Evolutionary conservation across 2,888 invertebrate genomes (phyloP), one percentile per base, ranked within the genome.

Genomic region (Sclerodermus sp.): DNA sequence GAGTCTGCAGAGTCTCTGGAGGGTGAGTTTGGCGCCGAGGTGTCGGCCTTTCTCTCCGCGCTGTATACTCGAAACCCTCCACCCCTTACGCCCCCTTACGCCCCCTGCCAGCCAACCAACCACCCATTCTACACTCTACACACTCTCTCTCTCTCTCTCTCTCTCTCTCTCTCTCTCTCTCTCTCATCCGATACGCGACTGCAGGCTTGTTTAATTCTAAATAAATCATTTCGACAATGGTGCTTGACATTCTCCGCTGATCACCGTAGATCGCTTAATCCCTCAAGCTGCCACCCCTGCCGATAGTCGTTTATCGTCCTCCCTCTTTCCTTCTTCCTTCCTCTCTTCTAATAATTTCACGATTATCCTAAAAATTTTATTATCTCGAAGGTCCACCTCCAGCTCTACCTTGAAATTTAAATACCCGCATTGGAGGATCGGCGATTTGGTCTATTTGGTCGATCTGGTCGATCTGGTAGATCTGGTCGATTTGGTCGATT

Each of bases 11-110:
- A 70, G 75, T 71, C 75, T 72, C 69, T 64, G 74, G 73, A 70
- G 77, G 75, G 73, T 76, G 77, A 73, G 77, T 74, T 70, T 70
- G 77, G 77, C 77, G 77, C 77, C 77, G 70, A 77, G 77, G 77
- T 77, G 77, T 77, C 77, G 77, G 68, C 68, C 69, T 70, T 69
- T 68, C 73, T 68, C 68, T 63, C 57, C 56, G 53, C 32, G 42
- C 45, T 50, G 36, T 46, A 53, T 51, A 51, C 30, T 45, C 36
- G 47, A 40, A 43, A 45, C 39, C 18, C 16, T 48, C 16, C 42
- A 29, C 49, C 43, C 42, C 47, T 46, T 46, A 34, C 34, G 13
- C 46, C 46, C 17, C 43, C 30, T 43, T 49, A 40, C 46, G 43
- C 44, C 40, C 39, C 36, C 45, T 12, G n/a, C 16, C 44, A 18